phyloP scores from a whole-genome alignment of 2,888 invertebrate species.

The Dermolepida albohirtum region DNA sequence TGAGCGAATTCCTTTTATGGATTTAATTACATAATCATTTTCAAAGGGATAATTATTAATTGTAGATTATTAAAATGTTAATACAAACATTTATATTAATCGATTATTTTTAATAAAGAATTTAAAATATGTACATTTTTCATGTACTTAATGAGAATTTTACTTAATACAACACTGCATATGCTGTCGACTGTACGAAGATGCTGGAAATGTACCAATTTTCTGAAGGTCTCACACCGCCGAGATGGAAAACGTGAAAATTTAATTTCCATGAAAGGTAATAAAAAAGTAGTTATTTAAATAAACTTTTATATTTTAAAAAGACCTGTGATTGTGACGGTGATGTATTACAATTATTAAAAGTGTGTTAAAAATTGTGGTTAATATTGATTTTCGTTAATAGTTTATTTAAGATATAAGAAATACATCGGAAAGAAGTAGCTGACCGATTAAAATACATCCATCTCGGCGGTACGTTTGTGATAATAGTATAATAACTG shows the following conservation, averaged over 20 bases:
- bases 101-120: no score
- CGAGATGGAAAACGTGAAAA: conserved; percentile 60
- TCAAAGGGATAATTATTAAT: no score
- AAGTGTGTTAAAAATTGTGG: conserved; percentile 35
- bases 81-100: no score
- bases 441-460: conserved; percentile 32
- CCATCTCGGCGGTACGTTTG: conserved; percentile 59
- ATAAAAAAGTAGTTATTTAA: conserved; percentile 45
- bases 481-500: conserved; percentile 14
- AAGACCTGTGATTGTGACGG: conserved; percentile 14
- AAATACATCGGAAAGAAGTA: not conserved
- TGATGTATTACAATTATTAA: conserved; percentile 6
- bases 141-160: not conserved
- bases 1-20: no score
- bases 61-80: no score
- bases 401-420: conserved; percentile 26
- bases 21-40: no score
- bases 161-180: conserved; percentile 46
- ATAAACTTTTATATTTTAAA: not conserved
- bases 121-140: no score
- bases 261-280: conserved; percentile 52
- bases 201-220: conserved; percentile 60
- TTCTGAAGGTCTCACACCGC: conserved; percentile 58
- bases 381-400: conserved; percentile 44
- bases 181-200: conserved; percentile 52